Percentiles rank a stretch among this genome's conserved stretches.
These are phyloP conservation scores for Dexiosoma caninum DNA, from an alignment of 2,888 invertebrate genomes.

Conservation along the genomic window DNA sequence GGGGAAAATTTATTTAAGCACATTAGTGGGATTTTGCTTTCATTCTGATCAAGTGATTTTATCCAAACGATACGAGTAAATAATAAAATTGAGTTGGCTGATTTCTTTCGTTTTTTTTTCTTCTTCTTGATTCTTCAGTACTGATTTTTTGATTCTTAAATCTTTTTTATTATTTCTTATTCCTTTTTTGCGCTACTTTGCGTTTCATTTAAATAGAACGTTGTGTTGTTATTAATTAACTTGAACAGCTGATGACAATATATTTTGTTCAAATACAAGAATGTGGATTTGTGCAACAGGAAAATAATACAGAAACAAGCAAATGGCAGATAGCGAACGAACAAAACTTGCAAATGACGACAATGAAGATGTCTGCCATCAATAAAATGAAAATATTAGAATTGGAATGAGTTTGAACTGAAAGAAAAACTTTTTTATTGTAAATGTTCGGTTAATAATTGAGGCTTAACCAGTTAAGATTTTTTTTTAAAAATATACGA, in stretches of 20 bases:
- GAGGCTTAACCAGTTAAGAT: too few relatives aligned
- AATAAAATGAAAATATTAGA: conserved; percentile 15
- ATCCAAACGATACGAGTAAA: conserved; percentile 53
- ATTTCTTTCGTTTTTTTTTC: background rate
- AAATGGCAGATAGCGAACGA: background rate
- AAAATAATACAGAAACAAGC: background rate
- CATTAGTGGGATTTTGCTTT: conserved; percentile 67
- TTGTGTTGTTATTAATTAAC: conserved; percentile 65
- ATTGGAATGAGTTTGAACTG: background rate
- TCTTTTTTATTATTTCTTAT: conserved; percentile 43
- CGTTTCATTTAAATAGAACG: conserved; percentile 23
- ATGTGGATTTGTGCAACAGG: conserved; percentile 12
- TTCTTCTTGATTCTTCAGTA: conserved; percentile 11
- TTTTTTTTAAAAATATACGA: too few relatives aligned
- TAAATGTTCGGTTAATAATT: too few relatives aligned
- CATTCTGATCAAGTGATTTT: conserved; percentile 61
- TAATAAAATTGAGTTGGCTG: conserved; percentile 52
- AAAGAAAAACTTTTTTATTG: too few relatives aligned
- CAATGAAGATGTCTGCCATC: conserved; percentile 42
- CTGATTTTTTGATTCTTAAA: conserved; percentile 40
- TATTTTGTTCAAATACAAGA: conserved; percentile 40
- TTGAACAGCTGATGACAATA: conserved; percentile 66
- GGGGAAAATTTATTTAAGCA: conserved; percentile 68
- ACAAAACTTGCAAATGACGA: conserved; percentile 37
- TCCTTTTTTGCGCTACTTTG: conserved; percentile 18